Evolutionary conservation across 1,140 invertebrate genomes (phyloP), one percentile per base, ranked within the genome.

Genomic region (Drosophila guanche): DNA sequence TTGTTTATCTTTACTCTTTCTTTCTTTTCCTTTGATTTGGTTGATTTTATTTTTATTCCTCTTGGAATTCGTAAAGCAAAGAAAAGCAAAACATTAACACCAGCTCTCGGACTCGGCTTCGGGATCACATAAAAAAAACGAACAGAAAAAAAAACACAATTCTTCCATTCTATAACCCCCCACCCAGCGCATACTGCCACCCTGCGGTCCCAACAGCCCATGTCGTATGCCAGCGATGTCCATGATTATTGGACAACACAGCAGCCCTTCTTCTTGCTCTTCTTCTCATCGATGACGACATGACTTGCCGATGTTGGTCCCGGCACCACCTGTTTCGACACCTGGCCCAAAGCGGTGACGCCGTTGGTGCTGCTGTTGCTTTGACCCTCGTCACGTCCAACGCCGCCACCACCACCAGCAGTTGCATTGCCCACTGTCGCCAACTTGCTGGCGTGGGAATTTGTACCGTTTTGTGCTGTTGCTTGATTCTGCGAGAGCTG

Each of bases 281-380:
- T 91, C 73, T 91, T 91, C 54, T 91, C 90, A 41, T 91, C 90
- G 65, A 91, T 91, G 50, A 91, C 89, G 76, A 91, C 91, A 66
- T 91, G 90, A 85, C 90, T 91, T 79, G 91, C 91, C 59, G 90
- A 91, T 54, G 79, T 83, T 67, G 91, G 91, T 66, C 91, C 91
- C 52, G 91, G 91, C 73, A 91, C 83, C 72, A 90, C 84, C 75
- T 91, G 79, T 60, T 91, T 91, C 78, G 91, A 91, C 58, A 91
- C 79, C 80, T 91, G 90, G 60, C 89, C 76, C 71, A 75, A 55
- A 2, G 89, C 86, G 58, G 89, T 89, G 62, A 88, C 81, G 33
- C 89, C 89, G 29, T 89, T 90, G 53, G 85, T 90, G 62, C 68
- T 79, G 40, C 81, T 61, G 66, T 27, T 61, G 63, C 52, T 41